phyloP scores from a whole-genome alignment of 2,113 vertebrate species.

The Platysteira castanea region DNA sequence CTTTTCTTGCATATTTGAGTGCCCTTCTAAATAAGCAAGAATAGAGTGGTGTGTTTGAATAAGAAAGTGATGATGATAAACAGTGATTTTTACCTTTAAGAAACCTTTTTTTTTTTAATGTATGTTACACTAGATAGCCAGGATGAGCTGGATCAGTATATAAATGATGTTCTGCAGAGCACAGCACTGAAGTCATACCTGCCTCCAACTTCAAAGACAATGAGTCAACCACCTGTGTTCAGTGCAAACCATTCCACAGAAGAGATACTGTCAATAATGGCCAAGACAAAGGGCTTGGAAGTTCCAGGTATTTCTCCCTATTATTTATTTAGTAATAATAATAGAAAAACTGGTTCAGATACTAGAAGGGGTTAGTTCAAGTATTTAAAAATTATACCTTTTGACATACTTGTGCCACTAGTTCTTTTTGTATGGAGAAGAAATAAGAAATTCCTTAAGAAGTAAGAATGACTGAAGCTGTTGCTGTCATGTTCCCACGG shows the following conservation, averaged over 20 bases:
- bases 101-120: neutral
- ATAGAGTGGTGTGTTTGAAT: neutral
- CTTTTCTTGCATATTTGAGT: neutral
- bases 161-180: constrained; percentile 87
- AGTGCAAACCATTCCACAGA: constrained; percentile 89
- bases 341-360: neutral
- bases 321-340: neutral
- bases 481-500: neutral
- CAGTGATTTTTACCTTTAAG: neutral
- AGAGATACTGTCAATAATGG: constrained; percentile 94
- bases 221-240: constrained; percentile 81
- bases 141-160: constrained; percentile 89
- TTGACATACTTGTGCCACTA: neutral
- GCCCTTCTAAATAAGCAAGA: neutral
- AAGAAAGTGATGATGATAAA: neutral
- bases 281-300: constrained; percentile 87
- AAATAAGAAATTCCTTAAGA: neutral
- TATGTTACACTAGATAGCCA: constrained; percentile 61
- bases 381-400: neutral
- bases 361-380: neutral
- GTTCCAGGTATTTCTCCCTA: constrained; percentile 81
- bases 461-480: neutral
- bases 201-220: constrained; percentile 81
- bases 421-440: neutral
- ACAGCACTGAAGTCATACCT: constrained; percentile 81